These are phyloP conservation scores for Corydoras maculifer DNA, from an alignment of 2,113 vertebrate species.

Conservation along the genomic window DNA sequence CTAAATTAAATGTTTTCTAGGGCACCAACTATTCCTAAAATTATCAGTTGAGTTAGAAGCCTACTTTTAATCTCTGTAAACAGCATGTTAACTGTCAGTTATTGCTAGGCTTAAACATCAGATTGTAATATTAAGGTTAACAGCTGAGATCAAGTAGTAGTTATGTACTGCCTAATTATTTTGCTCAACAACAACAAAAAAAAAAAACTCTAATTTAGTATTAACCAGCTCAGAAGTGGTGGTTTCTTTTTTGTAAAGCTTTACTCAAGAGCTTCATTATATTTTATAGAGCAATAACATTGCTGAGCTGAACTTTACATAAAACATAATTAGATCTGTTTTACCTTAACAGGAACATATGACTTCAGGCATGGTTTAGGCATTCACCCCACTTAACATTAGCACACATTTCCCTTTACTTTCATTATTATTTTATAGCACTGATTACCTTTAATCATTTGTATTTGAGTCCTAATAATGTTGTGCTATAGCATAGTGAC, in stretches of 20 bases:
- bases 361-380: slow-evolving; percentile 15
- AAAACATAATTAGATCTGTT: slow-evolving; percentile 31
- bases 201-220: too few species aligned
- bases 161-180: not conserved
- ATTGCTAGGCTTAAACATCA: not conserved
- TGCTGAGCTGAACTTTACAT: slow-evolving; percentile 19
- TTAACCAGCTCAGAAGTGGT: slow-evolving; percentile 36
- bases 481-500: not conserved
- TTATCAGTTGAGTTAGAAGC: too few species aligned
- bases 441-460: too few species aligned
- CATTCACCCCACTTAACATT: slow-evolving; percentile 18
- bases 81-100: not conserved
- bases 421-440: slow-evolving; percentile 8
- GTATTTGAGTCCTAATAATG: too few species aligned
- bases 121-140: slow-evolving; percentile 3
- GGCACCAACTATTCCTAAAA: too few species aligned
- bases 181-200: not conserved
- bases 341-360: slow-evolving; percentile 23
- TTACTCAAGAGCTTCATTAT: slow-evolving; percentile 42
- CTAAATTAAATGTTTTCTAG: too few species aligned
- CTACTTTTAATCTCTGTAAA: not conserved
- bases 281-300: slow-evolving; percentile 55
- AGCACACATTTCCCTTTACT: slow-evolving; percentile 2
- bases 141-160: slow-evolving; percentile 6
- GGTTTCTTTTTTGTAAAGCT: not conserved